phyloP scores from a whole-genome alignment of 2,888 invertebrate species.

The Metopia argyrocephala region DNA sequence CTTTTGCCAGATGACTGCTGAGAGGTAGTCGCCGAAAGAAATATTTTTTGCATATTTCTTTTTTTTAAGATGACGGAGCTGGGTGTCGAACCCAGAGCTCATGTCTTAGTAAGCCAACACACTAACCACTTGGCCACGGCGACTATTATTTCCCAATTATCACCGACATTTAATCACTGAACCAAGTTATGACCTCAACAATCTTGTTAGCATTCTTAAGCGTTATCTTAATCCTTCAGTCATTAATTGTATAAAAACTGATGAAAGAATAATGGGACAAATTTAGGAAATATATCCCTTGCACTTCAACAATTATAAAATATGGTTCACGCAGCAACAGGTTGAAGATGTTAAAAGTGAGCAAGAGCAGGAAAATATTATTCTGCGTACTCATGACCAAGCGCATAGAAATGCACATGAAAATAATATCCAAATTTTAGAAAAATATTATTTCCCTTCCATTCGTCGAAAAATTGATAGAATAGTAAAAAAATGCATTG shows the following conservation, averaged over 20 bases:
- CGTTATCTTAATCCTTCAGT: neutral
- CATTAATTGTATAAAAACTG: constrained; percentile 1
- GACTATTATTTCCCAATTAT: no score
- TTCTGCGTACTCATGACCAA: neutral
- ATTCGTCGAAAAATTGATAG: neutral
- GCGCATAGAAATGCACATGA: neutral
- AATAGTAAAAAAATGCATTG: neutral
- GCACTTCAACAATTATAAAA: neutral
- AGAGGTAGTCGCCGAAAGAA: no score
- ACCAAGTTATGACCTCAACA: no score
- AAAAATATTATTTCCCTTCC: no score
- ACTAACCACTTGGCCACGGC: no score
- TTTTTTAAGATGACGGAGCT: no score
- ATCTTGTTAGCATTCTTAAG: no score
- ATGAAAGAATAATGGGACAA: neutral
- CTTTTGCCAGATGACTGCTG: no score
- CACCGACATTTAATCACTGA: no score
- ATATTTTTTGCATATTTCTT: no score
- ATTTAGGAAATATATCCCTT: neutral
- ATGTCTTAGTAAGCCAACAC: no score
- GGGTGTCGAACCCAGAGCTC: no score
- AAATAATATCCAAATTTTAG: neutral
- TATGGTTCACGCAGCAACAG: neutral
- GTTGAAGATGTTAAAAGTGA: neutral
- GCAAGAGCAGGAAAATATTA: neutral